phyloP scores from a whole-genome alignment of 2,797 vertebrate species.

The Myotis vivesi region DNA sequence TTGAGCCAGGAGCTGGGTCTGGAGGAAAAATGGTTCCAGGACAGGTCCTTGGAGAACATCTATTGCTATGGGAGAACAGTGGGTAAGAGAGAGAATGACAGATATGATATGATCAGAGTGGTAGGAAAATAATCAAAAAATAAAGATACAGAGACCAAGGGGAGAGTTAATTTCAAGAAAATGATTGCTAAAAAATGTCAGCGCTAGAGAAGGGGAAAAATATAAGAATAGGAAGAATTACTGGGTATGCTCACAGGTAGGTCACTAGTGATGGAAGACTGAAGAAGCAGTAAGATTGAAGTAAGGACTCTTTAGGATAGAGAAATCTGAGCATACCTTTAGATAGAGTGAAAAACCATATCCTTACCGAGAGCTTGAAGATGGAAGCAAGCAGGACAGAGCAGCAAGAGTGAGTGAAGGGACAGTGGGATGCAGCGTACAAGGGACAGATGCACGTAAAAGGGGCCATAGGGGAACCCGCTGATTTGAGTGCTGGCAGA shows the following conservation, averaged over 20 bases:
- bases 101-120: neutral
- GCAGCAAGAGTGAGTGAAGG: neutral
- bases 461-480: neutral
- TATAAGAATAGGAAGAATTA: neutral
- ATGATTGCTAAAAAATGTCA: neutral
- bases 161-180: neutral
- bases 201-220: neutral
- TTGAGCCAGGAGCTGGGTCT: neutral
- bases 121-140: neutral
- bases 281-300: neutral
- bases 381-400: neutral
- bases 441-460: neutral
- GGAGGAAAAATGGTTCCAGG: neutral
- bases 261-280: neutral
- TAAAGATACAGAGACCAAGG: neutral
- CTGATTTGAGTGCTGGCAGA: neutral
- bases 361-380: neutral
- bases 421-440: fast-evolving
- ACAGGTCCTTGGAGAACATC: neutral
- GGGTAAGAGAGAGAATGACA: neutral
- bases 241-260: neutral
- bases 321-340: neutral
- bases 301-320: neutral
- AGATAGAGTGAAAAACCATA: neutral
- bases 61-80: neutral